Base-by-base conservation (phyloP, 2,888 invertebrate species). In the Fragum sueziense region DNA sequence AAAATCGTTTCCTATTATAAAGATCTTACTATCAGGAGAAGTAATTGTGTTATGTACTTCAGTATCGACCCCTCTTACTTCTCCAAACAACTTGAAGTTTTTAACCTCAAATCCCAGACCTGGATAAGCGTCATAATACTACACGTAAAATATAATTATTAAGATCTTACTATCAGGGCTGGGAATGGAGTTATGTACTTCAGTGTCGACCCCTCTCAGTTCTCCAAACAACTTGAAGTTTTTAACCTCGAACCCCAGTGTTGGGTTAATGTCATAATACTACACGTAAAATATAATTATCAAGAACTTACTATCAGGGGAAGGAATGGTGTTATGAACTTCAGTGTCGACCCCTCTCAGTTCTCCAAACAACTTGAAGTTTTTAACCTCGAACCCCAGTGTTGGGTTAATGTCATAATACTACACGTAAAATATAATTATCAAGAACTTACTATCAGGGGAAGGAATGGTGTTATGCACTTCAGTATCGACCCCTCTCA, bases 391-490 rank as follows among this genome's bases (percentile, higher is more conserved):
- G 71, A 84, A 82, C 17, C 59, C 51, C 2, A 84, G 69, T 17
- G 84, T 74, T 6, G 84, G 80, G 29, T 75, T 80, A 17, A n/a
- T n/a, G n/a, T n/a, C n/a, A n/a, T n/a, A n/a, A n/a, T n/a, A n/a
- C n/a, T n/a, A n/a, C n/a, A n/a, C n/a, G n/a, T n/a, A n/a, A n/a
- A n/a, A n/a, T n/a, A n/a, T n/a, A n/a, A n/a, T n/a, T n/a, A n/a
- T n/a, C n/a, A n/a, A n/a, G n/a, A 47, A 70, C 84, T 77, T 70
- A 84, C 84, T 84, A 2, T 74, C 76, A 9, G 27, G 52, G 1
- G 79, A 68, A n/a, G 84, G 84, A 25, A 82, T 41, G 0, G 84
- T 80, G 71, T 84, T 84, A 65, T 84, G 81, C 9, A 82, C 74
- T 54, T 77, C 59, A n/a, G 84, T 82, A 22, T 77, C 71, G 9